A percentile compares a stretch with the other conserved stretches of the same genome.
Evolutionary conservation across 2,113 vertebrate genomes (phyloP).

Genomic region (Mus spicilegus): DNA sequence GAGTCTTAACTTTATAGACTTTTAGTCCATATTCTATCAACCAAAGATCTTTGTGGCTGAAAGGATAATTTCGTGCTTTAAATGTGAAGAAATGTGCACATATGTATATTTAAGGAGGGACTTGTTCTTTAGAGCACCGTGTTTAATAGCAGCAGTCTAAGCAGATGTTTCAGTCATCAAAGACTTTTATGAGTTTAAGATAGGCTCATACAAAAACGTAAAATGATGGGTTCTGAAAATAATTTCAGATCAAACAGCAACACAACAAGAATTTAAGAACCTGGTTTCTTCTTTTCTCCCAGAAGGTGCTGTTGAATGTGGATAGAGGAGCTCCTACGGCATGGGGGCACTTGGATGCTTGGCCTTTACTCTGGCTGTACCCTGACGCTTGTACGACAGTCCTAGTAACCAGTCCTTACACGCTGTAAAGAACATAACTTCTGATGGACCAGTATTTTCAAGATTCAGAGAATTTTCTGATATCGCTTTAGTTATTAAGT

Average conservation of each 20-base stretch:
- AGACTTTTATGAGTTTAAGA: conserved; percentile 31
- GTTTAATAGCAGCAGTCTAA: conserved; percentile 18
- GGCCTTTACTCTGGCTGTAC: neutral
- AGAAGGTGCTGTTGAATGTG: conserved; percentile 7
- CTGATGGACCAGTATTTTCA: conserved; percentile 40
- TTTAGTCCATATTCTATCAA: conserved; percentile 2
- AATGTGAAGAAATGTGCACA: neutral
- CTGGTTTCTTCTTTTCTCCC: conserved; percentile 17
- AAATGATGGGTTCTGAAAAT: conserved; percentile 22
- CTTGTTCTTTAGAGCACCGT: neutral
- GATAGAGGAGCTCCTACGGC: neutral
- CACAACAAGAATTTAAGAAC: conserved; percentile 35
- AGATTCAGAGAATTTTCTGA: neutral
- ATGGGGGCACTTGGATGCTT: neutral
- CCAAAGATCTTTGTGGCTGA: neutral
- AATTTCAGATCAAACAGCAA: conserved; percentile 26
- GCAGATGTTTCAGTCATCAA: conserved; percentile 18
- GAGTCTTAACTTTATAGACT: neutral
- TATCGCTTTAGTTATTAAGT: conserved; percentile 41
- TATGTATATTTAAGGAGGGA: conserved; percentile 12
- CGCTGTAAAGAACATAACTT: conserved; percentile 35
- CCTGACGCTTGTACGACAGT: conserved; percentile 40
- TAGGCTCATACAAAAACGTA: neutral
- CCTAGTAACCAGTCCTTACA: conserved; percentile 16
- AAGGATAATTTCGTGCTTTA: conserved; percentile 12